phyloP scores from a whole-genome alignment of 2,113 vertebrate genomes.

The Dasypus novemcinctus region DNA sequence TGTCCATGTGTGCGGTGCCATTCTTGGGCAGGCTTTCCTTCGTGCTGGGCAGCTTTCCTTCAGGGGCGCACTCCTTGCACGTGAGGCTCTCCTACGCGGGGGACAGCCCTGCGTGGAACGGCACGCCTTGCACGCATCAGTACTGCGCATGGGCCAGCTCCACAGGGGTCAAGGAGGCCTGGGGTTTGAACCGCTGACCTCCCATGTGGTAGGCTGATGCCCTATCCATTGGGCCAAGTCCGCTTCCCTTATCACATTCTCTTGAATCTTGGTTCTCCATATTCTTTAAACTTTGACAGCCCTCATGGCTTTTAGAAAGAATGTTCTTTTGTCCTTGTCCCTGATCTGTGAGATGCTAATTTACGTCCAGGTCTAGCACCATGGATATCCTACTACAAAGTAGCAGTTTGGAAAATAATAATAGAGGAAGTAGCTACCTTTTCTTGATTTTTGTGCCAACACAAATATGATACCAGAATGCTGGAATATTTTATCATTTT shows the following conservation, averaged over 20 bases:
- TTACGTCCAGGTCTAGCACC: neutral
- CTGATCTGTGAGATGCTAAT: neutral
- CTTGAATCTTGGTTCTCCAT: neutral
- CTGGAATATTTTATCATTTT: neutral
- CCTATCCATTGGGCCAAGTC: too few species aligned
- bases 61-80: too few species aligned
- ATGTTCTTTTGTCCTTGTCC: neutral
- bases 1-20: too few species aligned
- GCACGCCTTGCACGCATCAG: too few species aligned
- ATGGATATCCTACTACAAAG: neutral
- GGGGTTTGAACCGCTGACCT: too few species aligned
- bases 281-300: neutral
- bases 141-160: too few species aligned
- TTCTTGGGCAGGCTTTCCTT: too few species aligned
- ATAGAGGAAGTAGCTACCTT: neutral
- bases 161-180: too few species aligned
- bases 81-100: too few species aligned
- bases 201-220: too few species aligned
- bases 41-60: too few species aligned
- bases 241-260: neutral
- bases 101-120: too few species aligned
- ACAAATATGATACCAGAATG: neutral
- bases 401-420: neutral
- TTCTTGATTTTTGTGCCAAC: neutral
- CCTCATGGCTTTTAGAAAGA: neutral